Conservation (phyloP, 2,888 invertebrate species). For the Caenorhabditis doughertyi region DNA sequence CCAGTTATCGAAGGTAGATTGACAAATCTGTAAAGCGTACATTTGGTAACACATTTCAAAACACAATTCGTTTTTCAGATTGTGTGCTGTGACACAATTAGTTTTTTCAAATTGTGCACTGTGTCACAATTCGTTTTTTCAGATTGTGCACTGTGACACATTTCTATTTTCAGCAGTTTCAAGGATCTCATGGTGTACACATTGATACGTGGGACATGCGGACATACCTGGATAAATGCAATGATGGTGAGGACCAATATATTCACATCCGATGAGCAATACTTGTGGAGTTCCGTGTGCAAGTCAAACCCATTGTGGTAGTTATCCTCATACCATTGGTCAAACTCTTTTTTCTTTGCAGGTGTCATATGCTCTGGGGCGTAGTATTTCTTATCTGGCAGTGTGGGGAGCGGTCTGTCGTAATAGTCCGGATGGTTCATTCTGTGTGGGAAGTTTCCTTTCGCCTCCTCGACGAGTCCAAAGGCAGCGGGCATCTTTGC, state of each 20-base stretch:
- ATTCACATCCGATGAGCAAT: neutral
- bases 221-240: constrained; percentile 5
- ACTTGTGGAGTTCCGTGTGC: neutral
- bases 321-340: neutral
- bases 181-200: too few relatives aligned
- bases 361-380: neutral
- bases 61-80: too few relatives aligned
- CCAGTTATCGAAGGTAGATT: neutral
- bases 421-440: neutral
- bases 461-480: neutral
- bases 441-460: neutral
- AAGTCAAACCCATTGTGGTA: neutral
- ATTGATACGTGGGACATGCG: too few relatives aligned
- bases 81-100: too few relatives aligned
- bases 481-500: neutral
- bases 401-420: neutral
- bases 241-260: neutral
- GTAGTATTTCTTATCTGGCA: neutral
- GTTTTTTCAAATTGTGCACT: too few relatives aligned
- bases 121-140: too few relatives aligned
- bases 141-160: too few relatives aligned
- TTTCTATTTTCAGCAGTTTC: too few relatives aligned
- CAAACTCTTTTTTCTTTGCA: neutral
- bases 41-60: too few relatives aligned
- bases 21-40: constrained; percentile 3